Conservation (phyloP, 2,888 invertebrate genomes). For the Scaptomyza polygonia region DNA sequence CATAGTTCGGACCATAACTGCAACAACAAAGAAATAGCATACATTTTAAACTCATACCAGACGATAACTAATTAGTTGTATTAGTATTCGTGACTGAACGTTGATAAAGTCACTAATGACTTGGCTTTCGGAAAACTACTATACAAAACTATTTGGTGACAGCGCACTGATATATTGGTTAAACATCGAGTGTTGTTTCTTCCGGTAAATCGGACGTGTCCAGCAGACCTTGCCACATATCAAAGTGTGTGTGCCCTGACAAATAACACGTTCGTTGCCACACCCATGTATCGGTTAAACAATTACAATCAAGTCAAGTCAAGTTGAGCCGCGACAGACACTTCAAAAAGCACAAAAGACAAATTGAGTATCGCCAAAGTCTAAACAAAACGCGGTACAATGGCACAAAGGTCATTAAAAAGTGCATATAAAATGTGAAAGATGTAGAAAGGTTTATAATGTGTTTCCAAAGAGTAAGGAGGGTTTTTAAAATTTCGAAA, state of each 20-base stretch:
- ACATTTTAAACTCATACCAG: constrained; percentile 7
- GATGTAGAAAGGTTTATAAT: neutral
- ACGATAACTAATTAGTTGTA: constrained; percentile 2
- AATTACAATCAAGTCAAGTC: constrained; percentile 29
- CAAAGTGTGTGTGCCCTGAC: constrained; percentile 23
- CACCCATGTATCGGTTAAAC: constrained; percentile 39
- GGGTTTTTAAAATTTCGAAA: no score
- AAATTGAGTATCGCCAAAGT: constrained; percentile 24
- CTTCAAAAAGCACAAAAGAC: constrained; percentile 18
- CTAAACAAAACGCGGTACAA: constrained; percentile 13
- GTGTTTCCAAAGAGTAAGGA: no score
- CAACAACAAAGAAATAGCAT: constrained; percentile 24
- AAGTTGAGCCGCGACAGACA: constrained; percentile 2
- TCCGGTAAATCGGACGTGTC: constrained; percentile 40
- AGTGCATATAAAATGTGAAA: neutral
- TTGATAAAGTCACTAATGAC: constrained; percentile 11
- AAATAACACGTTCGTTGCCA: constrained; percentile 40
- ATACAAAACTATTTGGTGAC: constrained; percentile 15
- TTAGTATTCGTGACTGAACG: constrained; percentile 2
- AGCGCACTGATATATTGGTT: constrained; percentile 31
- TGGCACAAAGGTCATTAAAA: constrained; percentile 19
- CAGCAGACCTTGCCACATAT: constrained; percentile 28
- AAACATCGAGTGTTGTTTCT: constrained; percentile 44
- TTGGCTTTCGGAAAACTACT: constrained; percentile 6
- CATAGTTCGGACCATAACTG: constrained; percentile 97